Evolutionary conservation across 2,113 vertebrate species (phyloP).

Genomic region (Hemiprocne comata): DNA sequence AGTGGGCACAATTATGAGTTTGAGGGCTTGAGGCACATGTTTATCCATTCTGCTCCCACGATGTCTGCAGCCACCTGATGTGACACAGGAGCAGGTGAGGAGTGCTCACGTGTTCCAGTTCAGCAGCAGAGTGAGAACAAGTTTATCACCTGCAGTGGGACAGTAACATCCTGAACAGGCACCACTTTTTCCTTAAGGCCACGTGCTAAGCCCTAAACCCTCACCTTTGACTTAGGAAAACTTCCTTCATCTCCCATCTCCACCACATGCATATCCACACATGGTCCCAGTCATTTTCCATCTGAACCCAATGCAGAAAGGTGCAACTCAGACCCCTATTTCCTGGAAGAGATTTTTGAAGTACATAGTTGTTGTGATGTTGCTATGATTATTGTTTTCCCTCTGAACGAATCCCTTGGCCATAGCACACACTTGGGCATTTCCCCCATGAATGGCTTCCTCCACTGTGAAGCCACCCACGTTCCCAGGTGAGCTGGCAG

Average conservation of each 20-base stretch:
- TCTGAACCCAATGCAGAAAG: background rate
- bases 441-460: background rate
- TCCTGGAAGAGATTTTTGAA: background rate
- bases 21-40: background rate
- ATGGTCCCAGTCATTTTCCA: background rate
- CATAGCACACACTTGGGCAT: background rate
- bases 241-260: background rate
- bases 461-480: background rate
- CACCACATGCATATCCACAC: background rate
- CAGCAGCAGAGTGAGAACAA: background rate
- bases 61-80: background rate
- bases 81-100: background rate
- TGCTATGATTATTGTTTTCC: background rate
- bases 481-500: background rate
- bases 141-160: background rate
- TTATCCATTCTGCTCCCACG: background rate
- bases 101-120: background rate
- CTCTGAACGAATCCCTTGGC: background rate
- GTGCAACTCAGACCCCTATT: background rate
- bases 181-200: background rate
- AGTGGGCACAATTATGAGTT: background rate
- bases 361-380: background rate
- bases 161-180: background rate
- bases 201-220: background rate
- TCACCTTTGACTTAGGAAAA: background rate